Evolutionary conservation across 2,113 vertebrate genomes (phyloP), one percentile per base, ranked within the genome.

Genomic region (Pyxicephalus adspersus): DNA sequence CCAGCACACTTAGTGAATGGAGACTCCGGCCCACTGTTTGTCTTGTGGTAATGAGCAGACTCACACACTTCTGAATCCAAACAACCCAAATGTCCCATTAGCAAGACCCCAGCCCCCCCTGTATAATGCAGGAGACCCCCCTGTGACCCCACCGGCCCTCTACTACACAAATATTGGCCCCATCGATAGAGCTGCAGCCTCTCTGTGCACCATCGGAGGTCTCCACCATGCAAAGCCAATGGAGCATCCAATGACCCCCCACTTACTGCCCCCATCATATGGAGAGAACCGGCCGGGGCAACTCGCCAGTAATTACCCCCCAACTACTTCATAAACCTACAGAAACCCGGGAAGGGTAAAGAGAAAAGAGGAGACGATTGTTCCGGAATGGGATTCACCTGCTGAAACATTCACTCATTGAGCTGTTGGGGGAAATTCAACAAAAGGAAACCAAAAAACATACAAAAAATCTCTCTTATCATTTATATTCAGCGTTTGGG

Each of bases 221-320:
- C 38, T 58, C 58, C 57, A 25, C 73, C 63, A 50, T 76, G 50
- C 58, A 63, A 22, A 61, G 34, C 22, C 73, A 76, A 3, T 19
- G 34, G 55, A 50, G 57, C 58, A 58, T 76, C 31, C 60, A 19
- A 8, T 73, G 71, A 73, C 71, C 71, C 58, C 19, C 34, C 18
- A 57, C n/a, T 73, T 52, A 73, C 38, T 73, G 54, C 34, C 34
- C 71, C 13, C 20, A 73, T 73, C 58, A 58, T 52, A 19, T 9
- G 64, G 17, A 20, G 20, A 45, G 38, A 4, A 52, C 22, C 9
- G 34, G n/a, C 20, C 22, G 38, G 34, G 34, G 22, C n/a, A 22
- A 20, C 38, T 45, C 13, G 20, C 18, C 3, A 19, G 66, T 16
- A 13, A 45, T 70, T 6, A 4, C 17, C 19, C 17, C 22, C 16